Evolutionary conservation across 53 echinoderm and acorn worm genomes (phyloP), one percentile per base, ranked within the genome.

Genomic region (Temnopleurus reevesii): DNA sequence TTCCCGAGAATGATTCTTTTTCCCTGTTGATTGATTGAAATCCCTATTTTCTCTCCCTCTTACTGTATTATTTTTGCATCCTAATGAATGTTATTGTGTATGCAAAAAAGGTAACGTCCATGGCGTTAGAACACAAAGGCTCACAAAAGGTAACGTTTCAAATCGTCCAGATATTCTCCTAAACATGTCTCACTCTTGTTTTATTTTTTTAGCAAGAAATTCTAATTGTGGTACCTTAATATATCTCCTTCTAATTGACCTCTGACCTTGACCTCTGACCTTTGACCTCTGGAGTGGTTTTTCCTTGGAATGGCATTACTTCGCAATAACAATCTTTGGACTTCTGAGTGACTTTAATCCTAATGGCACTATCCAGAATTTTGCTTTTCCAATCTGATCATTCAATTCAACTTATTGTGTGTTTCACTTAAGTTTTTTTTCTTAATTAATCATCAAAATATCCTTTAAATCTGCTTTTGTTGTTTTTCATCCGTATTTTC

Each of bases 131-230:
- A 41, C 85, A 21, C 85, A 60, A 85, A 25, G 59, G 1, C 41
- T 34, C 44, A 21, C 61, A 44, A 85, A 85, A 85, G 85, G 85
- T 85, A 85, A 85, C 5, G 44, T 85, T 61, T 45, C 24, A 85
- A 36, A 55, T 56, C 35, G 1, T 71, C 41, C 41, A 38, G 23
- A 25, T 19, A 71, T 34, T 71, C n/a, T 71, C 41, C 71, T 71
- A 41, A 71, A 71, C 38, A 71, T 23, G 8, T 41, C 38, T 23
- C 36, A 71, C 71, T 71, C 41, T 13, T 71, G 71, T 71, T 38
- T 71, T 71, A 19, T 5, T 12, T 63, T 33, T 71, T 38, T n/a
- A 71, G 71, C 71, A 71, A 71, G 71, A 71, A 38, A 21, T 36
- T 41, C 71, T 71, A 71, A 71, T 71, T 71, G 71, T 71, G 71